Base-by-base conservation (phyloP, 2,113 vertebrate genomes). In the Heterocephalus glaber region DNA sequence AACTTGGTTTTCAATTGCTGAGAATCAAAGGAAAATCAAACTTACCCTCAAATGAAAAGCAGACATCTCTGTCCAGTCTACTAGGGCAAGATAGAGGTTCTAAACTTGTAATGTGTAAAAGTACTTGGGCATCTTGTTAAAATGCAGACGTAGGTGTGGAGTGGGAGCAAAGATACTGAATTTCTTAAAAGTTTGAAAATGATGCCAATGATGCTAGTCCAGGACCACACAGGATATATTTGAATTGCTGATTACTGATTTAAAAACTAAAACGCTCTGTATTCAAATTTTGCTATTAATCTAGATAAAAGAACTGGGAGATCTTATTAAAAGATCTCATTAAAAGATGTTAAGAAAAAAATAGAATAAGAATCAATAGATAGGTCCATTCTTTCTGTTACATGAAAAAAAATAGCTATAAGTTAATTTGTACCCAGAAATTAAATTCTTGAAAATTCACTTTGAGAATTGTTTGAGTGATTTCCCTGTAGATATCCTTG, bases 101-200 rank as follows among this genome's bases (percentile, higher is more conserved):
- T 49, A 56, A 92, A 38, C 17, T 28, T 60, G 82, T 63, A 79
- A 80, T 20, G 12, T 52, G 19, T 33, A 49, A 10, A 87, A 17
- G 68, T 58, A 61, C 84, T 8, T 65, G 12, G 12, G 9, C 20
- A 76, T 91, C 44, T 85, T 81, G 90, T 58, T 70, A 97, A 96
- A 92, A 90, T 85, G 11, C 26, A 58, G 35, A 87, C 7, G 33
- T 54, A 90, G 33, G 9, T 54, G 2, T 77, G 24, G 24, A 60
- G 35, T 58, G 7, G 17, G 17, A 35, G 3, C 35, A 86, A 35
- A 49, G 7, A 60, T 52, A 38, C 47, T 52, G 38, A 93, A 68
- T 79, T 72, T 93, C 35, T 81, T 81, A 56, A 9, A 85, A 88
- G 16, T 16, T 90, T 38, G n/a, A 84, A 84, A 47, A 77, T 58